Base-by-base conservation (phyloP, 2,113 vertebrate species). In the Perognathus longimembris region DNA sequence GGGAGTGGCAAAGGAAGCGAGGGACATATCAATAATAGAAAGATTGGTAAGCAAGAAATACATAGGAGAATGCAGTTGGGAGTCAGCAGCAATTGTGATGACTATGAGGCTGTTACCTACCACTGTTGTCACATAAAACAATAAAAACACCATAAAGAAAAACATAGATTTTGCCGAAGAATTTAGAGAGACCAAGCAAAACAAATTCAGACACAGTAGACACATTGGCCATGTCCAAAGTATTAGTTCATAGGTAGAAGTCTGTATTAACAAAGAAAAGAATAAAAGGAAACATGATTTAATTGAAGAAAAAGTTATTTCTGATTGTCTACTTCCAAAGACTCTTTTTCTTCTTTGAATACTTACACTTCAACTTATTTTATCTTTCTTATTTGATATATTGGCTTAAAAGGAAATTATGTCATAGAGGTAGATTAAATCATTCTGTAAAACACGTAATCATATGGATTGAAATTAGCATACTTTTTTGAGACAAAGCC, bases 11-110 rank as follows among this genome's bases (percentile, higher is more conserved):
- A 98, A 94, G 3, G 96, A 96, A 93, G 95, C 97, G 67, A 97
- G 96, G 69, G 96, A 96, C 90, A 97, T 95, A 82, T 97, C 97
- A 30, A 97, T 95, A 17, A 97, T 24, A 10, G 97, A 96, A 45
- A 98, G 96, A 3, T 97, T 96, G 40, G 95, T 84, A 15, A 97
- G 91, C 63, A 98, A 87, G 11, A 97, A 86, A n/a, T 97, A 98
- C 97, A 98, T 97, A n/a, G 97, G 91, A 7, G 67, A 95, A 28
- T 96, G 92, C 1, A 95, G 89, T 36, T 88, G 95, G 63, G 79
- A 45, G 45, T 97, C 85, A 5, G 57, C 45, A 34, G 84, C 61
- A 22, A 97, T 94, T 7, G 86, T 93, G 63, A 96, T 40, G 42
- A 96, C 76, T 73, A 97, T 96, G n/a, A 97, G 66, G 76, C 92